These are phyloP conservation scores for Etheostoma spectabile DNA, from an alignment of 2,113 vertebrate species.

Conservation along the genomic window DNA sequence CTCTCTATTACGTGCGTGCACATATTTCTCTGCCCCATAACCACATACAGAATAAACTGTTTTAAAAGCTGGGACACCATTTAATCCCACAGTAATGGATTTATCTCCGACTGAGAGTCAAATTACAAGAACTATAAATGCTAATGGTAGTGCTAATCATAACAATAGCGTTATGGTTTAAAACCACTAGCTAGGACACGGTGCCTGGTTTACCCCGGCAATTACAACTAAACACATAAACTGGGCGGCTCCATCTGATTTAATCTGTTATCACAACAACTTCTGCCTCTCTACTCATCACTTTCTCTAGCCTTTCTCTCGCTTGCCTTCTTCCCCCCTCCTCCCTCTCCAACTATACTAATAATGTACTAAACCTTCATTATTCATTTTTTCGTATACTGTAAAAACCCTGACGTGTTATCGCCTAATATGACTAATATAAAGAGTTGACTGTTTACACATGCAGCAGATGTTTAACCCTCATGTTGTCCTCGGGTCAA, in stretches of 20 bases:
- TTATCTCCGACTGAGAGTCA: slow-evolving; percentile 69
- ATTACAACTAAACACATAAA: slow-evolving; percentile 63
- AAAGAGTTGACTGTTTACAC: background rate
- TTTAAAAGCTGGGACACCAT: slow-evolving; percentile 35
- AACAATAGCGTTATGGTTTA: slow-evolving; percentile 51
- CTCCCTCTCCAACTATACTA: background rate
- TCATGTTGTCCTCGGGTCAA: too few relatives aligned
- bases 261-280: slow-evolving; percentile 43
- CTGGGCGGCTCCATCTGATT: slow-evolving; percentile 48
- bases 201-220: slow-evolving; percentile 35
- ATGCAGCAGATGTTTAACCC: background rate
- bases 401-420: slow-evolving; percentile 7
- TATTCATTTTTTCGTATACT: background rate
- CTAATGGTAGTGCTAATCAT: slow-evolving; percentile 71
- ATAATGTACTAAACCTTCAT: background rate
- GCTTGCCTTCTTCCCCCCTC: background rate
- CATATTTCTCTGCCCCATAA: background rate
- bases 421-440: background rate
- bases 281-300: background rate
- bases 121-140: slow-evolving; percentile 75
- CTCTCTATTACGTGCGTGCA: background rate
- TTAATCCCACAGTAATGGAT: slow-evolving; percentile 69
- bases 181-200: slow-evolving; percentile 46
- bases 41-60: background rate
- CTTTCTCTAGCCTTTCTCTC: background rate